phyloP scores from a whole-genome alignment of 2,797 vertebrate species.

The Eutrigla gurnardus region DNA sequence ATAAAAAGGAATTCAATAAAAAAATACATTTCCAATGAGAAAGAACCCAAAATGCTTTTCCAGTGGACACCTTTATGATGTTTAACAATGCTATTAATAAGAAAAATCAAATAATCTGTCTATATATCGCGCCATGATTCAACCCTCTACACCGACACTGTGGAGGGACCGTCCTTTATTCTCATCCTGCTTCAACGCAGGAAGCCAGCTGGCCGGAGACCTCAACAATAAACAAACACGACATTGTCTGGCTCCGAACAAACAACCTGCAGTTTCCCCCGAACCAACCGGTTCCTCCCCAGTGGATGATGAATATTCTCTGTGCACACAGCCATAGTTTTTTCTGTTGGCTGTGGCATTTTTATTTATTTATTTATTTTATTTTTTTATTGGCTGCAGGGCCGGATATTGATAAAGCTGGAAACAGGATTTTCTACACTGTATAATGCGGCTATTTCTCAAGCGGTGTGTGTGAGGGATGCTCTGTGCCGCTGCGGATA shows the following conservation, averaged over 20 bases:
- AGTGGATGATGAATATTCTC: slow-evolving; percentile 72
- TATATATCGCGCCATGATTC: no score
- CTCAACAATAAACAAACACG: slow-evolving; percentile 79
- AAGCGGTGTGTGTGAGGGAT: slow-evolving; percentile 57
- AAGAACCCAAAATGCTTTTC: no score
- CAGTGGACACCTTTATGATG: neutral
- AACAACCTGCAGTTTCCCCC: slow-evolving; percentile 71
- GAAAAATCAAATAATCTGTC: no score
- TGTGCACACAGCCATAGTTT: slow-evolving; percentile 60
- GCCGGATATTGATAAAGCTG: slow-evolving; percentile 77
- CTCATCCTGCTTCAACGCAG: slow-evolving; percentile 63
- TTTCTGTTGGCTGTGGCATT: slow-evolving; percentile 53
- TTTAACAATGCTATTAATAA: neutral
- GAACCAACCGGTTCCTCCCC: slow-evolving; percentile 65
- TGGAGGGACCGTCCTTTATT: slow-evolving; percentile 59
- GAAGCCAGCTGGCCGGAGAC: slow-evolving; percentile 74
- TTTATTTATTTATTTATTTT: slow-evolving; percentile 11
- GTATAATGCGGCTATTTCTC: slow-evolving; percentile 73
- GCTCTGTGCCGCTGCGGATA: slow-evolving; percentile 56
- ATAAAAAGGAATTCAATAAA: no score
- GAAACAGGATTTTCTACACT: slow-evolving; percentile 64
- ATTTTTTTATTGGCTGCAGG: slow-evolving; percentile 47
- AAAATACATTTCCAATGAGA: no score
- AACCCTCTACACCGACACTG: no score
- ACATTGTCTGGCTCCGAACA: slow-evolving; percentile 69